Conservation (phyloP, 1,140 invertebrate genomes). For the Lucilia cuprina region DNA sequence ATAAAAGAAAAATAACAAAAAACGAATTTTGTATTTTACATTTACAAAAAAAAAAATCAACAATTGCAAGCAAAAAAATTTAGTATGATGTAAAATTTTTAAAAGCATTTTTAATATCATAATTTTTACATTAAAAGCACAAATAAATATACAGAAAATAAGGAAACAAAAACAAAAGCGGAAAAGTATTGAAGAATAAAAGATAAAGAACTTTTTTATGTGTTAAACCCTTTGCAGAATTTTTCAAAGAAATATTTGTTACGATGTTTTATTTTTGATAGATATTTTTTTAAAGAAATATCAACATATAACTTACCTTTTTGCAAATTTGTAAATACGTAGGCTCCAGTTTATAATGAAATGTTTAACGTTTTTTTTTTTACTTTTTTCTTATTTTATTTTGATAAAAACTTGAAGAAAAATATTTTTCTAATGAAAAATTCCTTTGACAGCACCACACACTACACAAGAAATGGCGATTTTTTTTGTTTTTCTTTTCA, state of each 20-base stretch:
- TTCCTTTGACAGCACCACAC: slow-evolving; percentile 24
- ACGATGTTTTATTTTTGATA: background rate
- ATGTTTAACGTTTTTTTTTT: background rate
- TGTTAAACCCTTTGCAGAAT: background rate
- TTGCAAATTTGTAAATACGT: background rate
- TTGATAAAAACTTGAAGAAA: background rate
- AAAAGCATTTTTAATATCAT: background rate
- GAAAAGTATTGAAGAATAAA: background rate
- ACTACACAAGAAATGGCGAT: slow-evolving; percentile 30
- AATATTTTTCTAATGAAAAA: background rate
- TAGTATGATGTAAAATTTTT: background rate
- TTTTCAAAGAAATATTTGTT: background rate
- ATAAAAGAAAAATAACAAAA: background rate
- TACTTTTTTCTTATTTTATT: background rate
- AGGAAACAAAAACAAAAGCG: background rate
- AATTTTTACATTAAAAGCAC: background rate
- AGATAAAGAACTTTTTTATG: background rate
- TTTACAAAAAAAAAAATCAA: no score
- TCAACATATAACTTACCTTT: background rate
- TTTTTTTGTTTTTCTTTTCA: slow-evolving; percentile 5
- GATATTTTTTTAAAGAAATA: background rate
- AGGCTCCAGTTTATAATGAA: background rate
- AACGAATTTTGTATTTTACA: background rate
- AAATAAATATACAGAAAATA: background rate
- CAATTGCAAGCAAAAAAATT: background rate